phyloP scores from a whole-genome alignment of 2,888 invertebrate genomes.

The Pristionchus arcanus region DNA sequence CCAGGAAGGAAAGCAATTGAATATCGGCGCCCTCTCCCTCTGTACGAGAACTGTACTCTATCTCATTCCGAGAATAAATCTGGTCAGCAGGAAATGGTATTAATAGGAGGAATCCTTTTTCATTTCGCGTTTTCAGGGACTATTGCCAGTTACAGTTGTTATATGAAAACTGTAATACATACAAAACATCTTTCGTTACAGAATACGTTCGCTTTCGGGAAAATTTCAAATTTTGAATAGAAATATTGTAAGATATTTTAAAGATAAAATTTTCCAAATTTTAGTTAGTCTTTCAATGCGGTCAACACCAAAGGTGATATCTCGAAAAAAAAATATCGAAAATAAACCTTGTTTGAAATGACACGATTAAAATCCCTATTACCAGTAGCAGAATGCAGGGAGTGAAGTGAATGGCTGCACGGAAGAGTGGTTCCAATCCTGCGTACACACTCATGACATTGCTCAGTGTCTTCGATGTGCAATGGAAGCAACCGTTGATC shows the following conservation, averaged over 20 bases:
- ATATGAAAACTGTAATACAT: too few species aligned
- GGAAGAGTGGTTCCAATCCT: constrained; percentile 80
- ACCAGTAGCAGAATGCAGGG: constrained; percentile 86
- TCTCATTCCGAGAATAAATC: constrained; percentile 21
- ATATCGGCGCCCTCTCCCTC: not conserved
- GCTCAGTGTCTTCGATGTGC: constrained; percentile 86
- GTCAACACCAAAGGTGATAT: too few species aligned
- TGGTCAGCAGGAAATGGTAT: not conserved
- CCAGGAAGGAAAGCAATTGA: not conserved
- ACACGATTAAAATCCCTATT: not conserved
- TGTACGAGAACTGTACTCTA: not conserved
- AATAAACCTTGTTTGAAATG: too few species aligned
- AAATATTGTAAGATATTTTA: too few species aligned
- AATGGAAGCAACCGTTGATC: constrained; percentile 69
- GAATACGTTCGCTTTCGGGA: too few species aligned
- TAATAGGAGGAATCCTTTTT: not conserved
- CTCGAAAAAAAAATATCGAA: too few species aligned
- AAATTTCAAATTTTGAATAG: too few species aligned
- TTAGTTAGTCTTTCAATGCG: too few species aligned
- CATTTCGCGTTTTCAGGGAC: not conserved
- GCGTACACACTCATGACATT: constrained; percentile 59
- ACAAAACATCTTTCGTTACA: too few species aligned
- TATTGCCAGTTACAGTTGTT: too few species aligned
- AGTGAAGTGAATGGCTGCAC: constrained; percentile 90
- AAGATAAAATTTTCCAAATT: too few species aligned